Percentiles rank a stretch among this genome's conserved stretches.
Conservation (phyloP, 1,140 invertebrate genomes). For the Tribolium castaneum region DNA sequence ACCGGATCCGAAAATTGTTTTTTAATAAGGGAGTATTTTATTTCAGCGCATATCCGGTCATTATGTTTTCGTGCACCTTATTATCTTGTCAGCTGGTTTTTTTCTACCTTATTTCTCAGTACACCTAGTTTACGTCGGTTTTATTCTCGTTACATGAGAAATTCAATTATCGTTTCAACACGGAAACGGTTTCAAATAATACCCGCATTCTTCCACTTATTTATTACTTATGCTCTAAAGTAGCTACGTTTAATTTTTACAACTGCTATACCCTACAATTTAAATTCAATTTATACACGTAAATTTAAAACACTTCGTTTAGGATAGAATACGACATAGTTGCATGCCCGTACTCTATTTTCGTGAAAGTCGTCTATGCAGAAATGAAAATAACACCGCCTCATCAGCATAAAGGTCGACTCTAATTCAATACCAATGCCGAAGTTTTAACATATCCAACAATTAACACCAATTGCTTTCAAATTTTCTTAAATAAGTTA, state of each 20-base stretch:
- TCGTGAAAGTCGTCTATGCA: slow-evolving; percentile 21
- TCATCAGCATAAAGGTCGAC: not conserved
- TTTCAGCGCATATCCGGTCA: slow-evolving; percentile 28
- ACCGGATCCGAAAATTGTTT: slow-evolving; percentile 44
- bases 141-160: slow-evolving; percentile 42
- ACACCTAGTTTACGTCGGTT: slow-evolving; percentile 20
- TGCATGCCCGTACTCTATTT: slow-evolving; percentile 37
- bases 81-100: slow-evolving; percentile 43
- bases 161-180: slow-evolving; percentile 46
- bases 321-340: slow-evolving; percentile 17
- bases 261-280: slow-evolving; percentile 35
- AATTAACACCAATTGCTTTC: too few relatives aligned
- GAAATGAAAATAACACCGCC: slow-evolving; percentile 31
- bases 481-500: too few relatives aligned
- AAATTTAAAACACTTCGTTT: slow-evolving; percentile 34
- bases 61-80: slow-evolving; percentile 38
- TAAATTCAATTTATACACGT: slow-evolving; percentile 42
- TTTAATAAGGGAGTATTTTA: slow-evolving; percentile 42
- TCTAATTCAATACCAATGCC: not conserved
- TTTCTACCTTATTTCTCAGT: not conserved
- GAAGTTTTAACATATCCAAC: not conserved
- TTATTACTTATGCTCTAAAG: slow-evolving; percentile 36
- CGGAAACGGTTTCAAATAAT: slow-evolving; percentile 41
- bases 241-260: slow-evolving; percentile 37
- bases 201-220: slow-evolving; percentile 37